Percentiles rank a stretch among this genome's conserved stretches.
Evolutionary conservation across 2,797 vertebrate species (phyloP).

Genomic region (Nasua narica): DNA sequence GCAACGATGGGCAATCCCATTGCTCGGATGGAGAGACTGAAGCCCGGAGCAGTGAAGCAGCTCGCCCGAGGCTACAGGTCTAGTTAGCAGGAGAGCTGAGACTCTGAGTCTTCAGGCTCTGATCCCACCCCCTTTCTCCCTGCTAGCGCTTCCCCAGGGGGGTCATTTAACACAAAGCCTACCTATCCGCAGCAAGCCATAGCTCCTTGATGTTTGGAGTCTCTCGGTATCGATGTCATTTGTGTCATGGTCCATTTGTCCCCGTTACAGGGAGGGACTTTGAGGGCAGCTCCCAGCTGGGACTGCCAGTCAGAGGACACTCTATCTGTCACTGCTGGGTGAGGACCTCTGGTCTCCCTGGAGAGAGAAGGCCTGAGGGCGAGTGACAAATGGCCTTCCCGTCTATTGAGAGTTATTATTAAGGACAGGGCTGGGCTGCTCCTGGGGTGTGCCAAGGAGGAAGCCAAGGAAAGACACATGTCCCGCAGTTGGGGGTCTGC

Average conservation of each 20-base stretch:
- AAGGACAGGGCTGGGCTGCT: background rate
- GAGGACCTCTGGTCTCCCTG: background rate
- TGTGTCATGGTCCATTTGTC: background rate
- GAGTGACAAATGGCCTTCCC: conserved; percentile 33
- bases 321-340: conserved; percentile 27
- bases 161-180: background rate
- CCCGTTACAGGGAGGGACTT: background rate
- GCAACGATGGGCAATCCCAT: background rate
- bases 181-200: background rate
- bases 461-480: background rate
- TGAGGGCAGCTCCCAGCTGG: background rate
- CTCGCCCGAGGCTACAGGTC: background rate
- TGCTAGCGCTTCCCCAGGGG: background rate
- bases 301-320: conserved; percentile 19
- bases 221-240: background rate
- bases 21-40: background rate
- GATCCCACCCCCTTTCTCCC: background rate
- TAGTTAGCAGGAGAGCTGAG: background rate
- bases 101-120: background rate
- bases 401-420: background rate
- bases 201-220: background rate
- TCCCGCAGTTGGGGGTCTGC: background rate
- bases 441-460: background rate
- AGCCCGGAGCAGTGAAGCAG: background rate
- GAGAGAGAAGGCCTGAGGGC: background rate